phyloP scores from a whole-genome alignment of 1,140 invertebrate genomes.

The Drosophila hydei region DNA sequence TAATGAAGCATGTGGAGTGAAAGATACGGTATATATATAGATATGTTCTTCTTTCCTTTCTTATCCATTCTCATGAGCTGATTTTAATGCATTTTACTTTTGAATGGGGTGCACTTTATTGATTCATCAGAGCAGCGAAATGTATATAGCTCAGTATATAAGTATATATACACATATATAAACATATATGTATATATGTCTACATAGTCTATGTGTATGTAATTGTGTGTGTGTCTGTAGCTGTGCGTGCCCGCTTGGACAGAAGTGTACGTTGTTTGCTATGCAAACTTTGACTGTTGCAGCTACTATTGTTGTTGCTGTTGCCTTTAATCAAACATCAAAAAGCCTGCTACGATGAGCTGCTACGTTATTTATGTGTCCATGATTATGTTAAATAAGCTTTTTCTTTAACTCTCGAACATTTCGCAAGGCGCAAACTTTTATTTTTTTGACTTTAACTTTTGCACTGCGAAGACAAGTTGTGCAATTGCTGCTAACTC shows the following conservation, averaged over 20 bases:
- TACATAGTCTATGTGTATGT: no score
- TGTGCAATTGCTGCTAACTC: conserved; percentile 21
- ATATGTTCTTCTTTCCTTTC: no score
- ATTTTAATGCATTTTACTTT: no score
- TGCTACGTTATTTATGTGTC: conserved; percentile 41
- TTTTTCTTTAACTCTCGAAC: background rate
- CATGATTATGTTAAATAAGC: conserved; percentile 52
- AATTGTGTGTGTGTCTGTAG: no score
- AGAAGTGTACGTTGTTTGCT: conserved; percentile 44
- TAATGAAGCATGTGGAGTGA: no score
- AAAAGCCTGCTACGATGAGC: conserved; percentile 31
- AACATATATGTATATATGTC: no score
- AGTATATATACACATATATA: no score
- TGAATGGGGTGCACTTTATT: conserved; percentile 43
- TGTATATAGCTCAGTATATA: no score
- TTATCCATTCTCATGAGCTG: no score
- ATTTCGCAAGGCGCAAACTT: conserved; percentile 2
- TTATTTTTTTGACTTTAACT: conserved; percentile 26
- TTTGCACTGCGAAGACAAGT: conserved; percentile 32
- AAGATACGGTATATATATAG: no score
- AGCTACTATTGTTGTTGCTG: no score
- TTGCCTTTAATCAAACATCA: conserved; percentile 53
- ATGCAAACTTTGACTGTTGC: conserved; percentile 32
- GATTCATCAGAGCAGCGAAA: conserved; percentile 59
- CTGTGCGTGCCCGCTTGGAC: no score